Evolutionary conservation across 1,140 invertebrate species (phyloP), one percentile per base, ranked within the genome.

Genomic region (Scaptomyza graminum): DNA sequence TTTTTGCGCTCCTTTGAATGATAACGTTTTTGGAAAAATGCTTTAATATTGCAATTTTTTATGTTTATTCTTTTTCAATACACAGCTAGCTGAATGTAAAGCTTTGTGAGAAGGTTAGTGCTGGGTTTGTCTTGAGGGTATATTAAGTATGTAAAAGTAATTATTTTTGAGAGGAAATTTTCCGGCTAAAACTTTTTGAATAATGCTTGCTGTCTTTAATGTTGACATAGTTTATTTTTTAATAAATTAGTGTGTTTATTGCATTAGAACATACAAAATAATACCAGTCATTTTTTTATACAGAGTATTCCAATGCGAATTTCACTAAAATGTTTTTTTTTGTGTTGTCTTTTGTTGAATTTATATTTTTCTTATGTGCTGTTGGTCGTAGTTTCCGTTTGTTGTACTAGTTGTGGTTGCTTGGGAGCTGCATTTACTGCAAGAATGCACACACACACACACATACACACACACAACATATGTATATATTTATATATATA

Each of bases 1-100:
- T 85, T 78, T 34, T 84, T 74, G 64, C 44, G 76, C 56, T 65
- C 37, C 62, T 71, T 49, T 71, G 49, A 70, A 67, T 70, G 70
- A 61, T 64, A 52, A 67, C 69, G 59, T 47, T 65, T 65, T 83
- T 70, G 59, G 47, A 31, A 70, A 34, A 74, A 70, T 61, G 49
- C 51, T 79, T 66, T 70, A 74, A 81, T 31, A 31, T 56, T 47
- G 43, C 46, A 13, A 8, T 52, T 43, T 50, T 63, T 71, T 62
- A 43, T 64, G 28, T 34, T 37, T 52, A 51, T 41, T 41, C 12
- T 51, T 60, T 61, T 63, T 56, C 44, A 75, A 47, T 46, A 12
- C n/a, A 46, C 13, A 43, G n/a, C 1, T 15, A 37, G 41, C 28
- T 22, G 15, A 43, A 52, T 18, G 46, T 47, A 37, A 57, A 41